Evolutionary conservation across 2,113 vertebrate species (phyloP).

Genomic region (Chaenocephalus aceratus): DNA sequence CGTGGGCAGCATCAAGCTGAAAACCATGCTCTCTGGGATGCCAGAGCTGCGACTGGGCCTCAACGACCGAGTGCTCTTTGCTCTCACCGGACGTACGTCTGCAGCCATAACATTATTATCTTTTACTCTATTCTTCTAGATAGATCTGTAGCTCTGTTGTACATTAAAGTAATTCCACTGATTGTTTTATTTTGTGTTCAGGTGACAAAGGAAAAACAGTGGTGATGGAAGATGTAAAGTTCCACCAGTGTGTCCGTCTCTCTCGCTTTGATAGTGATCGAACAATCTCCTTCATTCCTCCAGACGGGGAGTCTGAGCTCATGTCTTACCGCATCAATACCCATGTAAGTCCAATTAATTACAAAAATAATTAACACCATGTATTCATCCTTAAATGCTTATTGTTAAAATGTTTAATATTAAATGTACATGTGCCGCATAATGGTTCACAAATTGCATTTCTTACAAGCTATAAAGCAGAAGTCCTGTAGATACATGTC

Average conservation of each 20-base stretch:
- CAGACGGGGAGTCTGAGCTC: conserved; percentile 94
- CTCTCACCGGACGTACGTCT: conserved; percentile 90
- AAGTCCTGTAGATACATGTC: neutral
- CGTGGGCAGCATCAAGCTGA: conserved; percentile 92
- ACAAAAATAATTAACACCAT: neutral
- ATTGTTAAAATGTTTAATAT: too few relatives aligned
- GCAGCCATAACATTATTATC: neutral
- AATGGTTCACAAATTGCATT: neutral
- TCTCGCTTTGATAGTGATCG: conserved; percentile 94
- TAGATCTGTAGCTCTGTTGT: neutral
- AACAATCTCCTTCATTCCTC: conserved; percentile 95
- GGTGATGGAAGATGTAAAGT: conserved; percentile 94
- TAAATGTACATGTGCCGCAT: neutral
- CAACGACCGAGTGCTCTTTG: conserved; percentile 92
- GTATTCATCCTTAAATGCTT: neutral
- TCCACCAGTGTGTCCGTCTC: conserved; percentile 95
- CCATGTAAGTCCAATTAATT: conserved; percentile 80
- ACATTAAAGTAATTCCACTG: neutral
- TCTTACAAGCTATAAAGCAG: neutral
- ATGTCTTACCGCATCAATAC: conserved; percentile 97
- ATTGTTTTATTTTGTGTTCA: conserved; percentile 58
- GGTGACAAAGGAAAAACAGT: conserved; percentile 93
- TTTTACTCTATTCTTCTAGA: neutral
- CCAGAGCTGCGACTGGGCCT: conserved; percentile 92
- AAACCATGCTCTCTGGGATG: conserved; percentile 94